These are phyloP conservation scores for Trinectes maculatus DNA, from an alignment of 2,113 vertebrate species.

Conservation along the genomic window DNA sequence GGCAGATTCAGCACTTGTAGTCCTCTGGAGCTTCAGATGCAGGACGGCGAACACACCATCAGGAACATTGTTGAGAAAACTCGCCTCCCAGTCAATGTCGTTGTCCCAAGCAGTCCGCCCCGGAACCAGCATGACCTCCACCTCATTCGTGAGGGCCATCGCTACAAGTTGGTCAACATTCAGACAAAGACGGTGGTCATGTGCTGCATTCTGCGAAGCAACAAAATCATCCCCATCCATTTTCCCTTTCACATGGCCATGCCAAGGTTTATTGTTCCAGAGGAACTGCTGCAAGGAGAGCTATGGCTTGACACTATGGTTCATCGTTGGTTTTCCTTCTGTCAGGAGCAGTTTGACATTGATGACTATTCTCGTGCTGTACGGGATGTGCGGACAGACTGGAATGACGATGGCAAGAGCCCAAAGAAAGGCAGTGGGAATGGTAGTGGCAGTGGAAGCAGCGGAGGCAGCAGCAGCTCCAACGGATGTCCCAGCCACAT, in stretches of 20 bases:
- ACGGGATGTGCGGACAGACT: slow-evolving; percentile 91
- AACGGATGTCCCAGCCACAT: slow-evolving; percentile 85
- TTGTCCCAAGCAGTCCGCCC: slow-evolving; percentile 90
- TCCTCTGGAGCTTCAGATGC: slow-evolving; percentile 96
- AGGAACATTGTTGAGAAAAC: slow-evolving; percentile 98
- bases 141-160: slow-evolving; percentile 94
- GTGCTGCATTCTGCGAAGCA: slow-evolving; percentile 89
- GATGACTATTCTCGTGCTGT: slow-evolving; percentile 96
- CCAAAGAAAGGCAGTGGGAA: slow-evolving; percentile 85
- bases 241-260: slow-evolving; percentile 91
- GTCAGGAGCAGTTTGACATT: slow-evolving; percentile 96
- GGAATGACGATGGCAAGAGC: slow-evolving; percentile 94
- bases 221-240: slow-evolving; percentile 93
- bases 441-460: slow-evolving; percentile 62
- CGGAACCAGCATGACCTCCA: slow-evolving; percentile 96
- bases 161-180: slow-evolving; percentile 97
- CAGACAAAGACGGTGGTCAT: slow-evolving; percentile 98
- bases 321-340: slow-evolving; percentile 93
- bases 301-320: slow-evolving; percentile 90
- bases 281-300: slow-evolving; percentile 91
- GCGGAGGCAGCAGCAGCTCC: slow-evolving; percentile 58
- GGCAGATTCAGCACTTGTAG: slow-evolving; percentile 97
- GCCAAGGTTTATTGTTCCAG: slow-evolving; percentile 90
- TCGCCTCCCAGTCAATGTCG: slow-evolving; percentile 93
- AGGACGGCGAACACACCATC: slow-evolving; percentile 97